Percentiles rank a stretch among this genome's conserved stretches.
Evolutionary conservation across 2,797 vertebrate genomes (phyloP).

Genomic region (Mycteria americana): DNA sequence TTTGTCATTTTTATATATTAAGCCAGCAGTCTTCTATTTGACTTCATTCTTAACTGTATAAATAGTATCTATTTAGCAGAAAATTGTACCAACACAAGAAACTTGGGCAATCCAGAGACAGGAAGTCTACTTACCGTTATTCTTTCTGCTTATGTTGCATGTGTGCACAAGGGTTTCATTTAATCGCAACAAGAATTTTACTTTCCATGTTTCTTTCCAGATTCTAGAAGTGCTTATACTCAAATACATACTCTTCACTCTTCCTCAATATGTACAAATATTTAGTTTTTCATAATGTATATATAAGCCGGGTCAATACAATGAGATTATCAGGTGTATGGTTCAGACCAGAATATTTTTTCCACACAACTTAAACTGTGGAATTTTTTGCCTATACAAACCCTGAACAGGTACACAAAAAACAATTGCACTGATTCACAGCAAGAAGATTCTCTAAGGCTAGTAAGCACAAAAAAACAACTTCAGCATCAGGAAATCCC

Average conservation of each 20-base stretch:
- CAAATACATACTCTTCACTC: background rate
- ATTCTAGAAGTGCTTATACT: background rate
- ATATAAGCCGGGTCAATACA: background rate
- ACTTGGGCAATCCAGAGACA: background rate
- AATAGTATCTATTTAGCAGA: background rate
- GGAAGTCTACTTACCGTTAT: background rate
- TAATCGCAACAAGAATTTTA: background rate
- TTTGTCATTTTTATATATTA: background rate
- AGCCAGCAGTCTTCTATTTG: background rate
- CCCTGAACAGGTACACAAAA: background rate
- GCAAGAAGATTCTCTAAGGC: background rate
- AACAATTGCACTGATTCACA: background rate
- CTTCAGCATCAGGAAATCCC: background rate
- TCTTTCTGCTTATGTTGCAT: background rate
- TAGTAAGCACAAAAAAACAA: background rate
- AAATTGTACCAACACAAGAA: background rate
- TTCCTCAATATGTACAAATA: background rate
- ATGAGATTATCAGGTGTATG: background rate
- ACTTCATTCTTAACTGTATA: background rate
- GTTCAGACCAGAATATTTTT: background rate
- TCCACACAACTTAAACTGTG: background rate
- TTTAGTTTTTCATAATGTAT: background rate
- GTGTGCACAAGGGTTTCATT: background rate
- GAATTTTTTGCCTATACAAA: background rate
- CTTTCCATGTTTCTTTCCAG: background rate